A percentile compares a stretch with the other conserved stretches of the same genome.
Evolutionary conservation across 2,797 vertebrate species (phyloP).

Genomic region (Microchirus variegatus): DNA sequence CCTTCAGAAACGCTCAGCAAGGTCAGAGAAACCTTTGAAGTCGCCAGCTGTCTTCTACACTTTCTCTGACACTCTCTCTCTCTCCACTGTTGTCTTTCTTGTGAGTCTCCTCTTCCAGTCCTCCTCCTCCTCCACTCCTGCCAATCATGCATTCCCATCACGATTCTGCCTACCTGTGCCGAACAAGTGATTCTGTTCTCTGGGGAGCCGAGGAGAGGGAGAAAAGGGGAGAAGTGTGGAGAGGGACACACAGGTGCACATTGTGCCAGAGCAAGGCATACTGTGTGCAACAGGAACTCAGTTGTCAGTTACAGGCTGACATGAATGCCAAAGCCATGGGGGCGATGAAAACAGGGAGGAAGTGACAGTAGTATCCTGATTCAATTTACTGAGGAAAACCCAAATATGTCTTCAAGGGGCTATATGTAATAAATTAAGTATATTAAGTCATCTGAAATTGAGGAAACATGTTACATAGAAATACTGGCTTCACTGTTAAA

Average conservation of each 20-base stretch:
- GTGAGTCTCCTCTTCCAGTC: conserved; percentile 46
- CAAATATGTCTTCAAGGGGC: no score
- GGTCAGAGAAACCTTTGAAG: conserved; percentile 75
- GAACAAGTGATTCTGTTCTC: conserved; percentile 56
- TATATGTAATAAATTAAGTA: no score
- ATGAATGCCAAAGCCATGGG: conserved; percentile 24
- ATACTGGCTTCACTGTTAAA: no score
- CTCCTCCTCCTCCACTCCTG: conserved; percentile 44
- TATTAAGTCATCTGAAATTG: no score
- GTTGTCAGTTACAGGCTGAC: conserved; percentile 17
- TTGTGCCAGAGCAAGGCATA: conserved; percentile 25
- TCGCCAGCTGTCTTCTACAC: conserved; percentile 48
- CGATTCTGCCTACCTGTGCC: conserved; percentile 47
- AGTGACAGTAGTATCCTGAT: no score
- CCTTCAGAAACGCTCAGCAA: conserved; percentile 66
- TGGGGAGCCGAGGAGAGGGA: conserved; percentile 35
- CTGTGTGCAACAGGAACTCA: conserved; percentile 24
- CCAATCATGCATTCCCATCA: conserved; percentile 65
- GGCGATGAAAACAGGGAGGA: neutral
- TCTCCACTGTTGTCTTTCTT: conserved; percentile 43
- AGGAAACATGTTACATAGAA: no score
- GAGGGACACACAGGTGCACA: conserved; percentile 33
- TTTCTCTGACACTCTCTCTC: conserved; percentile 12
- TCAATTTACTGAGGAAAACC: no score
- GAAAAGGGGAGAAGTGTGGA: conserved; percentile 27